Base-by-base conservation (phyloP, 2,888 invertebrate genomes). In the Leptogaster cylindrica region DNA sequence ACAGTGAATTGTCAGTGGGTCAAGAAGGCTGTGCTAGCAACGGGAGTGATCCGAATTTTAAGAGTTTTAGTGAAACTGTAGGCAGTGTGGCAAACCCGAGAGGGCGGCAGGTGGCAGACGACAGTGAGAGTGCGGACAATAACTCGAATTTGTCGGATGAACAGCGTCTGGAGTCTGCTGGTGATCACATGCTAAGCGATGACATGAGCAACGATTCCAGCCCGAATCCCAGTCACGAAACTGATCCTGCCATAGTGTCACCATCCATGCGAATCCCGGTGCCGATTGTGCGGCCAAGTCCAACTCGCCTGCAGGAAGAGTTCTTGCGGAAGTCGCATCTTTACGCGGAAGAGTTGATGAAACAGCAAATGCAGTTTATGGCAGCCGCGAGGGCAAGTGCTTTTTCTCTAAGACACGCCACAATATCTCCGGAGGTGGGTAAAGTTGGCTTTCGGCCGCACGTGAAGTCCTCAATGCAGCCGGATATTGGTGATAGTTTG, bases 1-100 rank as follows among this genome's bases (percentile, higher is more conserved):
- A 90, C 75, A 92, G 92, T 44, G 92, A 91, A 2, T 77, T 92
- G 28, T 92, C 91, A 73, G 92, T 92, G 71, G 91, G 92, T 4
- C 91, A 91, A 76, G 92, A 92, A 69, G 76, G 77, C 70, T 69
- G 69, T 41, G 68, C 67, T 65, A 68, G 70, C 20, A 66, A 68
- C 61, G 72, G 72, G 51, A 68, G 64, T 12, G 70, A 66, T 2
- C 66, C 70, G 18, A 39, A 39, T 25, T 36, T 16, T 5, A 52
- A 52, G 18, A 31, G 52, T 20, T 52, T 33, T 7, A 16, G 52
- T 52, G 36, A 36, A 10, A 36, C 68, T 69, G 69, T 55, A 67
- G 70, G 70, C 68, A 70, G 65, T 68, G 71, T 31, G n/a, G 33
- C 68, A 39, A 8, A 46, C 36, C 10, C 5, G 31, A 44, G 12